Percentiles rank a stretch among this genome's conserved stretches.
phyloP scores from a whole-genome alignment of 1,140 invertebrate genomes.

The Acromyrmex heyeri region DNA sequence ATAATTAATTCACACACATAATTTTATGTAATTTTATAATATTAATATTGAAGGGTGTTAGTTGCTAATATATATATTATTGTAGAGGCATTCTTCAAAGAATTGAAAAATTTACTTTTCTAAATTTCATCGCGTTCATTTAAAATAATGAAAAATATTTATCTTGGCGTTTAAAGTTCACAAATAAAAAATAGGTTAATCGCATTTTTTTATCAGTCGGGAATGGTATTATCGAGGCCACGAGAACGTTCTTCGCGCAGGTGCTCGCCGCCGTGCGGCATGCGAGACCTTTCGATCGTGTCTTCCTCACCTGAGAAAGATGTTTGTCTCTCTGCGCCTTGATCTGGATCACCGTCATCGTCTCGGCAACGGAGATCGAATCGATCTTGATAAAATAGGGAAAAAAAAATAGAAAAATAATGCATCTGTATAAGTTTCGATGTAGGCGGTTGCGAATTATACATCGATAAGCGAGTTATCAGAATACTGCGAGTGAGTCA shows the following conservation, averaged over 20 bases:
- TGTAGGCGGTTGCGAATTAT: background rate
- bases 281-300: slow-evolving; percentile 70
- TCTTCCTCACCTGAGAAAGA: background rate
- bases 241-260: slow-evolving; percentile 78
- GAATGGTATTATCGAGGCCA: slow-evolving; percentile 77
- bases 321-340: background rate
- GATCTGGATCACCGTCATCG: slow-evolving; percentile 17
- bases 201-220: slow-evolving; percentile 28
- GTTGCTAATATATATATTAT: background rate
- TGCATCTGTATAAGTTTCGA: background rate
- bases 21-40: background rate
- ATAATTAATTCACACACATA: background rate
- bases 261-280: slow-evolving; percentile 70
- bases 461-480: background rate
- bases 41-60: background rate
- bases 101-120: background rate
- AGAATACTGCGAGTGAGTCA: background rate
- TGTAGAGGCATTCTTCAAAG: background rate
- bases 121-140: background rate
- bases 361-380: slow-evolving; percentile 9
- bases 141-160: background rate
- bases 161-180: background rate
- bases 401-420: background rate
- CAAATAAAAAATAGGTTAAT: slow-evolving; percentile 33
- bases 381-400: slow-evolving; percentile 5